phyloP scores from a whole-genome alignment of 2,888 invertebrate genomes.

The Allacma fusca region DNA sequence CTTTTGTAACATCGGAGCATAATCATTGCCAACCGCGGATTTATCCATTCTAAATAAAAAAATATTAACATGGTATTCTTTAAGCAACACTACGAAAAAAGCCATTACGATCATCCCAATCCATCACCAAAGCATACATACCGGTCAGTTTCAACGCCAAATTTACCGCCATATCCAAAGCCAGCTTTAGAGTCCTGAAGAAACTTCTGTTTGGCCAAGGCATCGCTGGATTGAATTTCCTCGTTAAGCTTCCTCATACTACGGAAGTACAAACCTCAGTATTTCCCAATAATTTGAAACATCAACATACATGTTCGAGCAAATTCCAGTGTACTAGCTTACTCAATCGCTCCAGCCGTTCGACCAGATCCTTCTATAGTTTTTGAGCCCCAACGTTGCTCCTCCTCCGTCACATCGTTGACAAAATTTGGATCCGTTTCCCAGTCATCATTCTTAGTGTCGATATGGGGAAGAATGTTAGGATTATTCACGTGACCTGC shows the following conservation, averaged over 20 bases:
- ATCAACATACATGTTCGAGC: too few species aligned
- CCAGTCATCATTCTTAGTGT: conserved; percentile 83
- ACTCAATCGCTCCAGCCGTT: conserved; percentile 84
- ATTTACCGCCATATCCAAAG: conserved; percentile 88
- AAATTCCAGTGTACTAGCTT: too few species aligned
- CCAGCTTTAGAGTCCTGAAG: conserved; percentile 78
- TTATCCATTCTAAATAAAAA: conserved; percentile 75
- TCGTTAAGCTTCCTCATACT: conserved; percentile 84
- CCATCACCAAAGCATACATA: conserved; percentile 70
- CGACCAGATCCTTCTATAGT: conserved; percentile 83
- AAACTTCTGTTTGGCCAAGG: conserved; percentile 77
- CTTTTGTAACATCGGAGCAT: conserved; percentile 82
- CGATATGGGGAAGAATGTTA: conserved; percentile 40
- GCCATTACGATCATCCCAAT: not conserved
- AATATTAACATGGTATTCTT: not conserved
- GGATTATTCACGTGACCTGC: conserved; percentile 43
- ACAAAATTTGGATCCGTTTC: conserved; percentile 94
- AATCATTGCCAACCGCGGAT: conserved; percentile 85
- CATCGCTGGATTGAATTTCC: conserved; percentile 81
- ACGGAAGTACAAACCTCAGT: too few species aligned
- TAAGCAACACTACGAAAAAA: not conserved
- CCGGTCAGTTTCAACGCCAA: conserved; percentile 77
- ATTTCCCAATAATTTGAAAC: too few species aligned
- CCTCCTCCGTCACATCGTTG: conserved; percentile 92
- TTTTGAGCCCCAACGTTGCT: conserved; percentile 91